Evolutionary conservation across 2,113 vertebrate genomes (phyloP), one percentile per base, ranked within the genome.

Genomic region (Nothoprocta pentlandii): DNA sequence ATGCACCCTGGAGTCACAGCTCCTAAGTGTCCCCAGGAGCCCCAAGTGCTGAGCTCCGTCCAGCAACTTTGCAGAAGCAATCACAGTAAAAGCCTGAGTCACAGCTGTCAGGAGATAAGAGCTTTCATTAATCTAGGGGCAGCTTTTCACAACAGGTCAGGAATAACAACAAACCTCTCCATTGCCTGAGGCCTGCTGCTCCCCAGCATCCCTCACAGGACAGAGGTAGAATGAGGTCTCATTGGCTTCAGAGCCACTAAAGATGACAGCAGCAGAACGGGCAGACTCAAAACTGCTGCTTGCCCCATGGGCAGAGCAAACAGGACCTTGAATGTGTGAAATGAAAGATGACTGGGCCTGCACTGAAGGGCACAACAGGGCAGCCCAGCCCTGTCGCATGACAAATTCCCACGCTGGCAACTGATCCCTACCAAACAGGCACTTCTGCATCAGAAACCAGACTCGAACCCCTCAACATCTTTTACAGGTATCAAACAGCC

Each of bases 21-120:
- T 25, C 42, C 64, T 51, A 22, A 58, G 68, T 26, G 82, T 87
- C 69, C 88, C 73, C 73, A 59, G 68, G 41, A 92, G 56, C 51
- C 26, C 25, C 70, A 26, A 46, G 67, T 11, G 62, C 77, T 91
- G 92, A 94, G 85, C 23, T 75, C 21, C 7, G 1, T 39, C 61
- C 69, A 63, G 23, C 53, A 81, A n/a, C 51, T 63, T 66, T 26
- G 9, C 47, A 69, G 39, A 95, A 79, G 73, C 87, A 91, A 94
- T 93, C 88, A 69, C 2, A 0, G 21, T 75, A 78, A 91, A 87
- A 95, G 92, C 49, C 87, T 85, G 89, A 94, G 90, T 89, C 92
- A 92, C 49, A 58, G 89, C 56, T 82, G 47, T 11, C 78, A 44
- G 90, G 44, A 78, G 64, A 69, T 49, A 54, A 80, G 63, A 92